Evolutionary conservation across 2,888 invertebrate genomes (phyloP).

Genomic region (Oligia strigilis): DNA sequence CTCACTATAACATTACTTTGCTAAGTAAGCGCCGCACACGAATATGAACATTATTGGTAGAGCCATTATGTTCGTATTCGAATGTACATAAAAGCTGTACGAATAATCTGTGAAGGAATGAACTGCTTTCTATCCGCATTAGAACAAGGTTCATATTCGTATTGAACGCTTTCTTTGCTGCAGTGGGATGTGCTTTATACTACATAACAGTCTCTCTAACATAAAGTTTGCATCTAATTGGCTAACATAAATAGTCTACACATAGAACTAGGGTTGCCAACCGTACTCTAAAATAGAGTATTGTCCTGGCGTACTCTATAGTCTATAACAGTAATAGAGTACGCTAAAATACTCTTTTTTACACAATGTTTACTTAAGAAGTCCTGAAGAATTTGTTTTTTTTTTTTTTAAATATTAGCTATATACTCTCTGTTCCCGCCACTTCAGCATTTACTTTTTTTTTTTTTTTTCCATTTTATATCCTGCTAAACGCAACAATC

Average conservation of each 20-base stretch:
- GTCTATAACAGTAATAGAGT: no score
- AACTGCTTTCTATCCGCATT: not conserved
- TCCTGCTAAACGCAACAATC: no score
- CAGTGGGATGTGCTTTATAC: not conserved
- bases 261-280: no score
- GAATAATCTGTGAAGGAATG: not conserved
- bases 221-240: not conserved
- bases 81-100: not conserved
- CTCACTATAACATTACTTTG: not conserved
- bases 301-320: no score
- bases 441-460: no score
- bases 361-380: no score
- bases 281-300: no score
- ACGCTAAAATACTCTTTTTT: no score
- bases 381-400: no score
- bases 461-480: no score
- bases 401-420: no score
- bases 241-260: constrained; percentile 10
- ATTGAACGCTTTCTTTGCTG: not conserved
- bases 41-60: not conserved
- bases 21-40: not conserved
- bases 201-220: not conserved
- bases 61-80: not conserved
- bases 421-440: no score
- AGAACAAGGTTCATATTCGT: not conserved